Percentiles rank a stretch among this genome's conserved stretches.
Conservation (phyloP, 2,113 vertebrate species). For the Collichthys lucidus region DNA sequence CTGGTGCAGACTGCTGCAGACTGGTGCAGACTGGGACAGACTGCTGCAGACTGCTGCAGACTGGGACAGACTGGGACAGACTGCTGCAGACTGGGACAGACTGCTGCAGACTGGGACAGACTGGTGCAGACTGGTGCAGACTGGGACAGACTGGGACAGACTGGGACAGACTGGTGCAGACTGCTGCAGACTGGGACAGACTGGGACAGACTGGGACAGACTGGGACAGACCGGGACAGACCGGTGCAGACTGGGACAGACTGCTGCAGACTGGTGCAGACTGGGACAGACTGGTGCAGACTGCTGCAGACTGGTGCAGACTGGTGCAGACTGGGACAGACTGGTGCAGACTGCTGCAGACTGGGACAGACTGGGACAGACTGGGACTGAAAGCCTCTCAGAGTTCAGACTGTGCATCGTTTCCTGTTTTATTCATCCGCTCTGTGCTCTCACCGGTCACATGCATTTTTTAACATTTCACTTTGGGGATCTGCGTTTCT, state of each 20-base stretch:
- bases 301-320: not conserved
- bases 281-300: no score
- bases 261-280: conserved; percentile 5
- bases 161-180: no score
- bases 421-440: conserved; percentile 78
- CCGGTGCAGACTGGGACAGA: conserved; percentile 7
- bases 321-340: conserved; percentile 7
- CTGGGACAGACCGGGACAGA: not conserved
- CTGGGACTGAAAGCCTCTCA: conserved; percentile 1
- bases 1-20: no score
- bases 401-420: conserved; percentile 36
- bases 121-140: conserved; percentile 10
- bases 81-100: not conserved
- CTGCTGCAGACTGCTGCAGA: conserved; percentile 2
- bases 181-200: conserved; percentile 7
- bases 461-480: conserved; percentile 76
- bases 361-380: conserved; percentile 15
- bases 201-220: conserved; percentile 3
- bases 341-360: no score
- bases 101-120: conserved; percentile 7
- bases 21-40: conserved; percentile 7
- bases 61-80: no score
- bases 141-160: not conserved
- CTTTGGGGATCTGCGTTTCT: conserved; percentile 35
- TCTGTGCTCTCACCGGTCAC: conserved; percentile 63